These are phyloP conservation scores for Rotaria sp. DNA, from an alignment of 2,888 invertebrate genomes.

Conservation along the genomic window DNA sequence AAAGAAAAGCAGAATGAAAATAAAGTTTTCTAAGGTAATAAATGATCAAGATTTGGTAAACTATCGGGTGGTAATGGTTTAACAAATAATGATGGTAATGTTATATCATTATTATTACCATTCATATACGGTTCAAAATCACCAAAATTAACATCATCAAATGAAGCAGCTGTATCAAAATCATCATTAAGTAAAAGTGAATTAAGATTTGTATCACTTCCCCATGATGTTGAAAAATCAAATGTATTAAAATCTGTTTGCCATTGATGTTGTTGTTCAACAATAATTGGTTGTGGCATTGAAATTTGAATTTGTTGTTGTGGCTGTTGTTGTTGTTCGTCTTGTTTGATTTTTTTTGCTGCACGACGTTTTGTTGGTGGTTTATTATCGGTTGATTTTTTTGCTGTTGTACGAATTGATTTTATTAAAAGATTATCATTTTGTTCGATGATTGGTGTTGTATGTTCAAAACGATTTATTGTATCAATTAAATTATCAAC, in stretches of 20 bases:
- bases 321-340: background rate
- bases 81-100: constrained; percentile 15
- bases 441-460: background rate
- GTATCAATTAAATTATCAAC: constrained; percentile 28
- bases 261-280: constrained; percentile 16
- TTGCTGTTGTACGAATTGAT: constrained; percentile 7
- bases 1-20: background rate
- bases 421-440: constrained; percentile 3
- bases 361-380: background rate
- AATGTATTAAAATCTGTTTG: constrained; percentile 25
- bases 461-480: constrained; percentile 22
- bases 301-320: background rate
- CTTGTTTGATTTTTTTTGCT: constrained; percentile 18
- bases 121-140: constrained; percentile 22
- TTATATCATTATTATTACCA: constrained; percentile 11
- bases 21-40: constrained; percentile 8
- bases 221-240: background rate
- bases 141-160: constrained; percentile 17
- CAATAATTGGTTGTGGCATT: background rate
- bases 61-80: background rate
- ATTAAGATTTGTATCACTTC: constrained; percentile 9
- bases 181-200: constrained; percentile 6
- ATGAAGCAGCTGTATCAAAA: constrained; percentile 4
- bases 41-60: background rate
- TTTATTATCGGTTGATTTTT: background rate